These are phyloP conservation scores for Volucella bombylans DNA, from an alignment of 2,888 invertebrate genomes.

Conservation along the genomic window DNA sequence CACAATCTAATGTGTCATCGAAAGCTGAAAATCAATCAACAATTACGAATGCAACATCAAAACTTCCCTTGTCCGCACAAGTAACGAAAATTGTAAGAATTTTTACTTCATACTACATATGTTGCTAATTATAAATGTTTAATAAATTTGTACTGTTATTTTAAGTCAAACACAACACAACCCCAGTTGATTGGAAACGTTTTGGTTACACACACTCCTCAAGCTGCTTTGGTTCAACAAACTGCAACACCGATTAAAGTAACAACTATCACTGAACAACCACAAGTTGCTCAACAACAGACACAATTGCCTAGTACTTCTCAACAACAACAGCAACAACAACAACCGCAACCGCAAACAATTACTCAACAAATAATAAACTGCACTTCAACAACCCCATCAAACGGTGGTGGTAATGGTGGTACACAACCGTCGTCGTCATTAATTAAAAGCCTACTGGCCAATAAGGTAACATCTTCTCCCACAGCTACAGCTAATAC, in stretches of 20 bases:
- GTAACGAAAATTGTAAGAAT: slow-evolving; percentile 46
- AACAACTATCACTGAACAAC: slow-evolving; percentile 51
- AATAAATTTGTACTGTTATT: not conserved
- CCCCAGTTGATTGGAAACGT: slow-evolving; percentile 58
- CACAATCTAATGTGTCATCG: not conserved
- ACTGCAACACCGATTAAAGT: slow-evolving; percentile 57
- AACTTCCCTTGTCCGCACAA: slow-evolving; percentile 15
- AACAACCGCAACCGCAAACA: slow-evolving; percentile 73
- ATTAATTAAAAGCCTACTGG: slow-evolving; percentile 95
- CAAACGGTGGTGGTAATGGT: slow-evolving; percentile 58
- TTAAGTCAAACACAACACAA: slow-evolving; percentile 37
- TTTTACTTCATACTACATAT: not conserved
- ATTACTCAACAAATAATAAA: slow-evolving; percentile 66
- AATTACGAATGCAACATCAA: slow-evolving; percentile 1
- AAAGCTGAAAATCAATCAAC: slow-evolving; percentile 30
- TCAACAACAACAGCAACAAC: slow-evolving; percentile 54
- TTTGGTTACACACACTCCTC: slow-evolving; percentile 41
- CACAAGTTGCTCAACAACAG: slow-evolving; percentile 57
- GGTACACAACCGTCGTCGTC: slow-evolving; percentile 85
- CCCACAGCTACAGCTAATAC: slow-evolving; percentile 75
- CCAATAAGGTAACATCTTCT: slow-evolving; percentile 90
- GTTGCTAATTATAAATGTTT: not conserved
- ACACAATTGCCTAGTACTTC: slow-evolving; percentile 21
- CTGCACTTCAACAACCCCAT: slow-evolving; percentile 59
- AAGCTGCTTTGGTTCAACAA: slow-evolving; percentile 41